phyloP scores from a whole-genome alignment of 2,888 invertebrate species.

The Craniophora ligustri region DNA sequence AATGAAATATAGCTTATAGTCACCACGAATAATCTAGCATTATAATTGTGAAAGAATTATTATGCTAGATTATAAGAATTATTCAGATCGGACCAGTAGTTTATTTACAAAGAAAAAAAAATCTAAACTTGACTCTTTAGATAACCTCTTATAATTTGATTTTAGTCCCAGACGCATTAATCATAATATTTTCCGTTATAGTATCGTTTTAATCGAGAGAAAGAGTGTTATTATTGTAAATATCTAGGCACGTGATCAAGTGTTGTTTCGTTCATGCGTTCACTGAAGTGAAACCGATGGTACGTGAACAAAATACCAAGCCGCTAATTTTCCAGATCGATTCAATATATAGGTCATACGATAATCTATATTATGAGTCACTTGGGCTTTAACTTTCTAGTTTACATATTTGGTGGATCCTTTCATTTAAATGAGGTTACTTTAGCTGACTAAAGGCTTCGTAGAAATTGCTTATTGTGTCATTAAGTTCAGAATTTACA shows the following conservation, averaged over 20 bases:
- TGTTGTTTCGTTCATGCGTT: constrained; percentile 27
- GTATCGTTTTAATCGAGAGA: constrained; percentile 14
- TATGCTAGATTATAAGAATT: too few relatives aligned
- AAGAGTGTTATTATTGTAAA: constrained; percentile 32
- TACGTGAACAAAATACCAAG: constrained; percentile 48
- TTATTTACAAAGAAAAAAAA: too few relatives aligned
- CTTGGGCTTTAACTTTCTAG: constrained; percentile 45
- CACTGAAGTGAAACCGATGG: constrained; percentile 42
- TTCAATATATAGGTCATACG: constrained; percentile 43
- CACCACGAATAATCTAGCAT: too few relatives aligned
- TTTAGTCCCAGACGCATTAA: constrained; percentile 5
- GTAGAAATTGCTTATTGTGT: constrained; percentile 7
- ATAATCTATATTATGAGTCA: constrained; percentile 43
- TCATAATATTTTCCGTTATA: constrained; percentile 26
- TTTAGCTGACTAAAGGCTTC: constrained; percentile 6
- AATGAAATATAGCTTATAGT: too few relatives aligned
- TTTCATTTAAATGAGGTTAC: constrained; percentile 47
- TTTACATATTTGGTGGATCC: constrained; percentile 39
- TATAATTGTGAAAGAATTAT: too few relatives aligned
- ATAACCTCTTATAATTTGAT: constrained; percentile 15
- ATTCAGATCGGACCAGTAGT: too few relatives aligned
- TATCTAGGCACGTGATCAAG: constrained; percentile 42
- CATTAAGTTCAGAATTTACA: constrained; percentile 8
- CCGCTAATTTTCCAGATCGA: constrained; percentile 40
- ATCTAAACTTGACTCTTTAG: too few relatives aligned